Base-by-base conservation (phyloP, 2,113 vertebrate species). In the Pelusios castaneus region DNA sequence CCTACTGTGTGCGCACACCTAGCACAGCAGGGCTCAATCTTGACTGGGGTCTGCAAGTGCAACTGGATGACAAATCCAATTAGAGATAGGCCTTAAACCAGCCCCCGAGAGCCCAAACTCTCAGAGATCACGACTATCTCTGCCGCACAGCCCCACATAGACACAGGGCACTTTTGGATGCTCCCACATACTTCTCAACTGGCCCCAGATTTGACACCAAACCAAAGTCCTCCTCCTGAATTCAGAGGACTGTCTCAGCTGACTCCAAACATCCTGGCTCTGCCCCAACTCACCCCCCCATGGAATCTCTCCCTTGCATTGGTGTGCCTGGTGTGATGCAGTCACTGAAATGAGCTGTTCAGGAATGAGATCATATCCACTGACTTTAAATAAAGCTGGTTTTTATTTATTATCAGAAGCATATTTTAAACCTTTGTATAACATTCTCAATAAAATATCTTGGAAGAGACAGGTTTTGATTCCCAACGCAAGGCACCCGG, bases 341-440 rank as follows among this genome's bases (percentile, higher is more conserved):
- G 9, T 5, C 19, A 17, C n/a, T n/a, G 55, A 8, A 58, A 43
- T 4, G 13, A 29, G 3, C 0, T 0, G 2, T 29, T 63, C 56
- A 76, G 92, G 13, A 95, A 88, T 75, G 75, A 92, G 34, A 93
- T 43, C 41, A 12, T 21, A 55, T 83, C 47, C 76, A 34, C 85
- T 54, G 93, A 91, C 95, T 97, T 98, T 98, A 98, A 98, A 98
- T 98, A 98, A 98, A 98, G 98, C 97, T 95, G 95, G 91, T 89
- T 79, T 98, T 98, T 98, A 98, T 98, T 98, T 97, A 97, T 98
- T 97, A 98, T 97, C 97, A 98, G 96, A 98, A 96, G 98, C 97
- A 96, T 93, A 96, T 96, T 90, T 97, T 95, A 97, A 97, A 98
- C 97, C 96, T 97, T 98, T 96, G 97, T 98, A 97, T 98, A 98